phyloP scores from a whole-genome alignment of 1,140 invertebrate species.

The Dinoponera quadriceps region DNA sequence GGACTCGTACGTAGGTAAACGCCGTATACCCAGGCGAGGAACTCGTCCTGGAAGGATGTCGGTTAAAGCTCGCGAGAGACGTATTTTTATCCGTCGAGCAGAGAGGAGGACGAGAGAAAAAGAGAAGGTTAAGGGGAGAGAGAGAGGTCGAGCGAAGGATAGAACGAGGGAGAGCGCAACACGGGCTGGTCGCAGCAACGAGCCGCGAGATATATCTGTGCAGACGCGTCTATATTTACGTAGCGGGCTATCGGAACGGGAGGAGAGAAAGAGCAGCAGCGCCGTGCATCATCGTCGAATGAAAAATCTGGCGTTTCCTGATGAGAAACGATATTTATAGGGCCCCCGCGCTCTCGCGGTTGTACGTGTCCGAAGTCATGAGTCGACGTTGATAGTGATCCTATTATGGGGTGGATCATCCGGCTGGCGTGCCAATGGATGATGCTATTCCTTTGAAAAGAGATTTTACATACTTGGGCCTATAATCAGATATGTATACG shows the following conservation, averaged over 20 bases:
- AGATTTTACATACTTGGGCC: conserved; percentile 58
- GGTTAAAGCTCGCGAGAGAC: conserved; percentile 14
- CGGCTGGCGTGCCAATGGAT: conserved; percentile 38
- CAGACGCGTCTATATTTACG: conserved; percentile 70
- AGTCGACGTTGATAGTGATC: conserved; percentile 57
- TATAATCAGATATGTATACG: conserved; percentile 56
- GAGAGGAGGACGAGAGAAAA: background rate
- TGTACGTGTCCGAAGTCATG: conserved; percentile 57
- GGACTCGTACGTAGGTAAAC: conserved; percentile 10
- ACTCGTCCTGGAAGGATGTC: conserved; percentile 49
- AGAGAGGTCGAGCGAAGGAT: background rate
- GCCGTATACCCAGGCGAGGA: conserved; percentile 3
- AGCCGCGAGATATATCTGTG: conserved; percentile 65
- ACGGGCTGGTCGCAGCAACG: conserved; percentile 21
- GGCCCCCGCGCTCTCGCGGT: background rate
- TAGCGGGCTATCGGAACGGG: conserved; percentile 58
- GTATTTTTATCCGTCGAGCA: conserved; percentile 57
- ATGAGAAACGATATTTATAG: conserved; percentile 73
- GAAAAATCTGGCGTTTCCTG: conserved; percentile 70
- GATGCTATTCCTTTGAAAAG: conserved; percentile 27
- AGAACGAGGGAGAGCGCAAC: conserved; percentile 27
- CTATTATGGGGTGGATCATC: conserved; percentile 47
- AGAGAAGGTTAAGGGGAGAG: background rate
- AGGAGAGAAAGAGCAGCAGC: conserved; percentile 23
- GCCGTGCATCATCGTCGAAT: conserved; percentile 67